Percentiles rank a stretch among this genome's conserved stretches.
phyloP scores from a whole-genome alignment of 2,888 invertebrate species.

The Rhagophthalmus giganteus region DNA sequence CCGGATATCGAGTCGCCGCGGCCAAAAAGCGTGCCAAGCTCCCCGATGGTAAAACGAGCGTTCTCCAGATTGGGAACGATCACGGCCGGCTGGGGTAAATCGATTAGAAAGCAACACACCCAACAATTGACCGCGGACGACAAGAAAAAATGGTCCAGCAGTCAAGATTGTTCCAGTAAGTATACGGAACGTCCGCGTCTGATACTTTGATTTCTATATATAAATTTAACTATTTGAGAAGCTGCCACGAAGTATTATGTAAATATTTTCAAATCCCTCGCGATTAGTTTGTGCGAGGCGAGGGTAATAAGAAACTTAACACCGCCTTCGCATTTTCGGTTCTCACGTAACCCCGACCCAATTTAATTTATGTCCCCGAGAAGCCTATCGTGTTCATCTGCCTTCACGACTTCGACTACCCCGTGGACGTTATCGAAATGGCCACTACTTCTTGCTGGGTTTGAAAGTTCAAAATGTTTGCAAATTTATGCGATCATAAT shows the following conservation, averaged over 20 bases:
- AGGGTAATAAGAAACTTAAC: too few relatives aligned
- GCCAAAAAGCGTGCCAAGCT: constrained; percentile 91
- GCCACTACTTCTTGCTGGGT: background rate
- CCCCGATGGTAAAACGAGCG: constrained; percentile 91
- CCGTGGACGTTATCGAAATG: too few relatives aligned
- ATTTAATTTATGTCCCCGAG: too few relatives aligned
- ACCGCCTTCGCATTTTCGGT: too few relatives aligned
- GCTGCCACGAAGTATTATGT: too few relatives aligned
- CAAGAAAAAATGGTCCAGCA: constrained; percentile 88
- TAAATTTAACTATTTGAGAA: too few relatives aligned
- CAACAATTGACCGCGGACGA: constrained; percentile 83
- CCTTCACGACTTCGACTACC: too few relatives aligned
- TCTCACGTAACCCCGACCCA: too few relatives aligned
- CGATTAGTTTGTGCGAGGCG: too few relatives aligned
- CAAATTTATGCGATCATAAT: background rate
- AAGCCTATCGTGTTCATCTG: too few relatives aligned
- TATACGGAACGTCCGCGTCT: constrained; percentile 34
- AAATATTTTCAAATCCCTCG: too few relatives aligned
- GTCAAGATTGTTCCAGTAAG: constrained; percentile 88
- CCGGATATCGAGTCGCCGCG: constrained; percentile 87
- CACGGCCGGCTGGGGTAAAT: constrained; percentile 88
- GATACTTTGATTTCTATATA: constrained; percentile 1
- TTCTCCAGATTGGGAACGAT: constrained; percentile 89
- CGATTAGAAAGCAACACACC: constrained; percentile 81
- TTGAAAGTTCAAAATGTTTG: background rate